These are phyloP conservation scores for Megalops cyprinoides DNA, from an alignment of 2,797 vertebrate species.

Conservation along the genomic window DNA sequence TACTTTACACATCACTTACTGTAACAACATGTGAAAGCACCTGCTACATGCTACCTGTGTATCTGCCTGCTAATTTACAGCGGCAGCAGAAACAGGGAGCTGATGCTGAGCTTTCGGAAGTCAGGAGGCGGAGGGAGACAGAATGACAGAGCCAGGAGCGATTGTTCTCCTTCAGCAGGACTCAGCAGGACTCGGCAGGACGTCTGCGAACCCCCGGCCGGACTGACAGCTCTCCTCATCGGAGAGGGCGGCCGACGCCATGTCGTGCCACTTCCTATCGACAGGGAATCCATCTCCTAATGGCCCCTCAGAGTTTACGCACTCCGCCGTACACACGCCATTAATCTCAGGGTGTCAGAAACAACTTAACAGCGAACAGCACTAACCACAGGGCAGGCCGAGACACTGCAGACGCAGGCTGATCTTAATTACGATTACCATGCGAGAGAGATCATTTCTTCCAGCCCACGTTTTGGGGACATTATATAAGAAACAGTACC, in stretches of 20 bases:
- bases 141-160: background rate
- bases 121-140: background rate
- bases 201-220: conserved; percentile 35
- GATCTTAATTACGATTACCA: background rate
- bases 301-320: conserved; percentile 53
- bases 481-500: background rate
- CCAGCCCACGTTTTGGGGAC: too few species aligned
- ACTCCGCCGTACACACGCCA: conserved; percentile 23
- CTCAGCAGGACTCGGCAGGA: background rate
- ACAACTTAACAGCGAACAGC: background rate
- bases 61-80: background rate
- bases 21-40: background rate
- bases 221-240: conserved; percentile 72
- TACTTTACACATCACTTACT: background rate
- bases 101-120: background rate
- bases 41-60: background rate
- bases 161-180: background rate
- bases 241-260: conserved; percentile 70
- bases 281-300: conserved; percentile 65
- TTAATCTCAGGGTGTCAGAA: conserved; percentile 16
- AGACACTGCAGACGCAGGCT: background rate
- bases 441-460: background rate
- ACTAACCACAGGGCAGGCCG: background rate
- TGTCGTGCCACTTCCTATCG: conserved; percentile 73
- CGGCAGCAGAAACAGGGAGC: background rate